These are phyloP conservation scores for Illadopsis cleaveri DNA, from an alignment of 2,113 vertebrate genomes.

Conservation along the genomic window DNA sequence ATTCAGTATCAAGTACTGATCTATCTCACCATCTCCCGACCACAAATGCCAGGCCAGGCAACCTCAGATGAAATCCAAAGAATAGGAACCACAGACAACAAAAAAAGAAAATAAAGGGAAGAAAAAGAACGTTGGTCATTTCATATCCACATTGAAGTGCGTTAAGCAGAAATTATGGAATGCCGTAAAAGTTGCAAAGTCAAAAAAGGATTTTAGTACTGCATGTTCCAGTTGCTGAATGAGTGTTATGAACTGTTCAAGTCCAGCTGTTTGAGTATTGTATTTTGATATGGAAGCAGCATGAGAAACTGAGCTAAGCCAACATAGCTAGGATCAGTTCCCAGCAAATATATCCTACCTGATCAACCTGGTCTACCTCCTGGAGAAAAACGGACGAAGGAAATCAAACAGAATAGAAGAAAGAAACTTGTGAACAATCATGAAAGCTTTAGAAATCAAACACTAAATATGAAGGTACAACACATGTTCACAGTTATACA, in stretches of 20 bases:
- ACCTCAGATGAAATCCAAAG: conserved; percentile 85
- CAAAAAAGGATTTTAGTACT: conserved; percentile 88
- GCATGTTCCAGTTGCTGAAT: conserved; percentile 87
- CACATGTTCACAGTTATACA: conserved; percentile 52
- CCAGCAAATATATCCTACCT: conserved; percentile 94
- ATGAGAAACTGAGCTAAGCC: conserved; percentile 88
- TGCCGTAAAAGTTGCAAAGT: conserved; percentile 80
- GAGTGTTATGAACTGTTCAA: conserved; percentile 88
- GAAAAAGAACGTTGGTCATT: conserved; percentile 80
- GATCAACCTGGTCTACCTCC: conserved; percentile 98
- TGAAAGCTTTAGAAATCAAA: conserved; percentile 79
- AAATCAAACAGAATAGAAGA: conserved; percentile 95
- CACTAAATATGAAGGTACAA: conserved; percentile 73
- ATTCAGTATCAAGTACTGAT: conserved; percentile 81
- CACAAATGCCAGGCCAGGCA: conserved; percentile 82
- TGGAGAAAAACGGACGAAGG: conserved; percentile 89
- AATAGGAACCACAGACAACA: conserved; percentile 81
- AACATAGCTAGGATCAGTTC: conserved; percentile 76
- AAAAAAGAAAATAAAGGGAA: conserved; percentile 69
- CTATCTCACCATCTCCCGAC: conserved; percentile 81
- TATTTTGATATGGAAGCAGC: conserved; percentile 91
- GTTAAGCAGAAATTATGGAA: conserved; percentile 87
- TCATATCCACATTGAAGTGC: conserved; percentile 89
- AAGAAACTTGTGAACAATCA: conserved; percentile 98
- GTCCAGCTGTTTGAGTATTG: conserved; percentile 85